Base-by-base conservation (phyloP, 2,888 invertebrate genomes). In the Drosophila histrio region DNA sequence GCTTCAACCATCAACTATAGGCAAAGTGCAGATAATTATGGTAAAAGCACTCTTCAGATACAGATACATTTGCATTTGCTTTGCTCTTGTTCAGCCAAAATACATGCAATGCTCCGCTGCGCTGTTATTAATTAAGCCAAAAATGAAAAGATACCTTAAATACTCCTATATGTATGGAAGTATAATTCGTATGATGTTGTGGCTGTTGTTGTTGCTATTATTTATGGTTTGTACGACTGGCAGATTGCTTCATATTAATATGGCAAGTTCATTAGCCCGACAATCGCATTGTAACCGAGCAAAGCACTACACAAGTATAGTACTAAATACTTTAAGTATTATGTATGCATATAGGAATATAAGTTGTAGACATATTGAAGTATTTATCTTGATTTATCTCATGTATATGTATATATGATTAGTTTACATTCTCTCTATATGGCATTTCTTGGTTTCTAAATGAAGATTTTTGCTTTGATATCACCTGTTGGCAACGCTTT, bases 221-320 rank as follows among this genome's bases (percentile, higher is more conserved):
- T 59, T 54, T 49, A 65, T 59, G 59, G 34, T 44, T 60, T 52
- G 65, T 54, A 38, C 65, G 38, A 36, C 60, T 41, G 30, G 57
- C 63, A 60, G 60, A 64, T 70, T 75, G 63, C 50, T 62, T 54
- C 65, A 75, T 46, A 49, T 75, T 71, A 38, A 66, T 56, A 56
- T 52, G 63, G 59, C 69, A 67, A 79, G 78, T 79, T 79, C 78
- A 66, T 79, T 79, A 79, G 78, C 78, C 78, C 49, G 36, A 44
- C 38, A 43, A 22, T 38, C 36, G 50, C 38, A 50, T 36, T 50
- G 50, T 50, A 50, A 38, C n/a, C 36, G 24, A 38, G 50, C 54
- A 44, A 28, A 17, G n/a, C 32, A 57, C 52, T 19, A 50, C 32
- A 44, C 19, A 50, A 46, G 32, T n/a, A 15, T 17, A 44, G 11